Percentiles rank a stretch among this genome's conserved stretches.
These are phyloP conservation scores for Gibbula magus DNA, from an alignment of 2,888 invertebrate species.

Conservation along the genomic window DNA sequence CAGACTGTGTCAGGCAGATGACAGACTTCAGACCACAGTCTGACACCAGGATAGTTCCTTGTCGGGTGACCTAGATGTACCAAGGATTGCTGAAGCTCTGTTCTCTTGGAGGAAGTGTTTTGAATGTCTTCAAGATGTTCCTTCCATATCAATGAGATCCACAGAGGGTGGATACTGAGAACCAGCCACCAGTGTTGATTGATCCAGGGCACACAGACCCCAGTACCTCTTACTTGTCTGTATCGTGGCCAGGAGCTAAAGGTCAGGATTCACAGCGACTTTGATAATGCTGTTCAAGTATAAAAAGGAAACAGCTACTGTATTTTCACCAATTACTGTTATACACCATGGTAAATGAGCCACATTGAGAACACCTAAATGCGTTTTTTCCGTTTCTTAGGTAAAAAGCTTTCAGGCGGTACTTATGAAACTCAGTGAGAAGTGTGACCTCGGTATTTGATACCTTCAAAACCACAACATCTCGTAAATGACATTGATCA, in stretches of 20 bases:
- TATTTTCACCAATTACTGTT: neutral
- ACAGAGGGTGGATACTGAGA: no score
- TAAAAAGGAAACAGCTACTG: neutral
- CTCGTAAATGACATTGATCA: no score
- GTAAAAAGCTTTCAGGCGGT: no score
- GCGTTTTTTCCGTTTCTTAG: no score
- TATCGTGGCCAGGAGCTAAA: no score
- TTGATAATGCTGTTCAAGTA: neutral
- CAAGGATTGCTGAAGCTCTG: neutral
- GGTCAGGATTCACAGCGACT: neutral
- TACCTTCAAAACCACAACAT: no score
- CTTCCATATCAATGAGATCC: neutral
- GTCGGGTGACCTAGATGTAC: neutral
- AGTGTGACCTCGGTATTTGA: neutral
- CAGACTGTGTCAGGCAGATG: neutral
- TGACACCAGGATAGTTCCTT: neutral
- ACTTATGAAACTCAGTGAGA: no score
- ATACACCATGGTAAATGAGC: no score
- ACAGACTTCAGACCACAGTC: neutral
- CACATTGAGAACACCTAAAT: no score
- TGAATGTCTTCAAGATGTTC: neutral
- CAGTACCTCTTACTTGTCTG: no score
- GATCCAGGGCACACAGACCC: neutral
- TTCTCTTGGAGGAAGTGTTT: neutral
- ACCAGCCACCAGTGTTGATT: neutral